Evolutionary conservation across 2,113 vertebrate genomes (phyloP), one percentile per base, ranked within the genome.

Genomic region (Brachyistius frenatus): DNA sequence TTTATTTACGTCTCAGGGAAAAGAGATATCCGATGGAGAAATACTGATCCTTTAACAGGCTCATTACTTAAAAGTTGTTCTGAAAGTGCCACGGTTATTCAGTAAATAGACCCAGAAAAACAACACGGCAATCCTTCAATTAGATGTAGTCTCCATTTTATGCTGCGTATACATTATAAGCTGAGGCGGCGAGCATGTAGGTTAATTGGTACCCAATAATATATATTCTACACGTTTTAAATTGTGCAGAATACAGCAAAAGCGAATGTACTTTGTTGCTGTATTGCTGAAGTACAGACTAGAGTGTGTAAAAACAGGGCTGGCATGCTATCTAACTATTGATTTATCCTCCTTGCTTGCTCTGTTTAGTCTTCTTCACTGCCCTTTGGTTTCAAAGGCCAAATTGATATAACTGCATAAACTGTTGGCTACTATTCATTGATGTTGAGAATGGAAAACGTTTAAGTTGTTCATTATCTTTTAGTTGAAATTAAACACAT

Each of bases 301-400:
- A 7, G 13, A 11, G 2, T 33, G 37, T 61, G 33, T n/a, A 41
- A 76, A 36, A 67, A 39, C 39, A 70, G 8, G 33, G 58, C 53
- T 74, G 50, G 64, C 37, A 49, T 69, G 50, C 55, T 76, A 80
- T 66, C 63, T 31, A 1, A 41, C 3, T 58, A 58, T 44, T 49
- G 77, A 78, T 75, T 78, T 0, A 39, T 52, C 0, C 36, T 64
- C 32, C 23, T 23, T 7, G 3, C 31, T 41, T 3, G 35, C 0
- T 81, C 39, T 50, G 13, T 63, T 55, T 16, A 37, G 2, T 49
- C 32, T 57, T 30, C n/a, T 3, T 46, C 46, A 50, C 7, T 68
- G 39, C 16, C 39, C 16, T 1, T n/a, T 36, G 2, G 37, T 46
- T 63, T 44, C 47, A 66, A 72, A 68, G 70, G 36, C 39, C 30